Evolutionary conservation across 2,113 vertebrate species (phyloP).

Genomic region (Aleadryas rufinucha): DNA sequence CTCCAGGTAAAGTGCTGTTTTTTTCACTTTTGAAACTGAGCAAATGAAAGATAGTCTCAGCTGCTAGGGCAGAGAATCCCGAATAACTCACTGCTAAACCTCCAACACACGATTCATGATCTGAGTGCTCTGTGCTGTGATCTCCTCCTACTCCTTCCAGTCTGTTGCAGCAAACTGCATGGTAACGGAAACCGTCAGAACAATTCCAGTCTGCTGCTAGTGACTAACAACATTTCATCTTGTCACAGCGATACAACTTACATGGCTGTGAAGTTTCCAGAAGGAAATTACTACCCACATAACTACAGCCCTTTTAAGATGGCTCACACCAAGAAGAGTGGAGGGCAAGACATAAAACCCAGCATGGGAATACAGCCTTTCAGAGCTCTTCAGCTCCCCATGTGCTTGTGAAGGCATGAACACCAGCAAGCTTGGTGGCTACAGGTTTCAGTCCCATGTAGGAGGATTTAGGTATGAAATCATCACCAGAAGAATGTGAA

Average conservation of each 20-base stretch:
- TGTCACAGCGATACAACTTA: background rate
- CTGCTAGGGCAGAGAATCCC: slow-evolving; percentile 1
- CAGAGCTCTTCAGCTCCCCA: background rate
- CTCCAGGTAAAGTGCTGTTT: background rate
- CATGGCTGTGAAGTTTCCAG: slow-evolving; percentile 9
- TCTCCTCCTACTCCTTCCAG: slow-evolving; percentile 58
- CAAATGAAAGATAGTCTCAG: background rate
- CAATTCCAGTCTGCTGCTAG: background rate
- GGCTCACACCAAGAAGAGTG: background rate
- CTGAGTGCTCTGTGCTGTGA: background rate
- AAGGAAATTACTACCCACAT: background rate
- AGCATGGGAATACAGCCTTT: background rate
- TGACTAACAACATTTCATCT: background rate
- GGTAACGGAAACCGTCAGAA: background rate
- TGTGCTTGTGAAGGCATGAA: fast-evolving
- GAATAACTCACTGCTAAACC: background rate
- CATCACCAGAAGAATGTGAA: background rate
- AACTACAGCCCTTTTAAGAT: background rate
- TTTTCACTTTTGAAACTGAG: background rate
- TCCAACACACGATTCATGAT: background rate
- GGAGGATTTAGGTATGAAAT: background rate
- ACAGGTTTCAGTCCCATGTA: background rate
- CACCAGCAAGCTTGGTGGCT: background rate
- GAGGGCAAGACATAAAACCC: background rate
- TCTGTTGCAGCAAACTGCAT: background rate